Evolutionary conservation across 2,888 invertebrate species (phyloP).

Genomic region (Cerastis leucographa): DNA sequence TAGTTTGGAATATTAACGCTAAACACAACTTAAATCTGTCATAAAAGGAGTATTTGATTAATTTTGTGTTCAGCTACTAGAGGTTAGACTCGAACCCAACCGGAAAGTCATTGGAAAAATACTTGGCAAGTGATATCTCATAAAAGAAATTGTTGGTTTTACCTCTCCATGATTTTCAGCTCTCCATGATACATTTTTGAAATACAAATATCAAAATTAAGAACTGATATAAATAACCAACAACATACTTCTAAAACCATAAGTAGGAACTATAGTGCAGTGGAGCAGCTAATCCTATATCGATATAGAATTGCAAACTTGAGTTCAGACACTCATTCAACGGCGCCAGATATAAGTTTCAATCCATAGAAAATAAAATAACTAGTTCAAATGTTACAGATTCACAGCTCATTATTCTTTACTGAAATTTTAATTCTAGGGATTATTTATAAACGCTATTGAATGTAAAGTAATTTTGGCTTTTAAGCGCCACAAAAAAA

Average conservation of each 20-base stretch:
- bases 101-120: background rate
- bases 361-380: constrained; percentile 14
- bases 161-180: background rate
- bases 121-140: background rate
- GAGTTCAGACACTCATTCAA: constrained; percentile 2
- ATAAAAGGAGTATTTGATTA: too few relatives aligned
- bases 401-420: background rate
- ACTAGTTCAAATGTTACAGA: background rate
- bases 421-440: background rate
- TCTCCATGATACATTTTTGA: background rate
- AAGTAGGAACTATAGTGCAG: background rate
- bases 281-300: constrained; percentile 11
- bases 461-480: background rate
- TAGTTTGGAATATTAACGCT: background rate
- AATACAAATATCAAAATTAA: background rate
- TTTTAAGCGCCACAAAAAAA: background rate
- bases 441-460: background rate
- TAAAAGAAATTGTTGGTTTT: background rate
- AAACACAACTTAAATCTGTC: too few relatives aligned
- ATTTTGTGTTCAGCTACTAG: background rate
- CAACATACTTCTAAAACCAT: background rate
- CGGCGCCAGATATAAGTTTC: constrained; percentile 10
- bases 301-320: constrained; percentile 16
- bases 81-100: background rate
- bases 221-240: background rate